Evolutionary conservation across 2,113 vertebrate species (phyloP).

Genomic region (Chaetodon trifascialis): DNA sequence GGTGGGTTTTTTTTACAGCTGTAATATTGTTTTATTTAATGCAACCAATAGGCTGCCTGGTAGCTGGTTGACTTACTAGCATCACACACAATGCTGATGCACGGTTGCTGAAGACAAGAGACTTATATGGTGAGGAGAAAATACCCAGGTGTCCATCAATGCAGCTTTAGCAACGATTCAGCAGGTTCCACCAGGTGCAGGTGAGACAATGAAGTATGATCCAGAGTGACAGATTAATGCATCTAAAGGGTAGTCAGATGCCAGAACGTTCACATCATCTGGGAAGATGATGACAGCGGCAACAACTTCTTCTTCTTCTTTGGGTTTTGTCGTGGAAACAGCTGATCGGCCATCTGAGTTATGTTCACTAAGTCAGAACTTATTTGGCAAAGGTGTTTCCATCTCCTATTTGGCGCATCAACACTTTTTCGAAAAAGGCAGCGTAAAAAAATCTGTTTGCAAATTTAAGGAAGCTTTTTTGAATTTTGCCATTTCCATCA

Average conservation of each 20-base stretch:
- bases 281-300: no score
- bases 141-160: not conserved
- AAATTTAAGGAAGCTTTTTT: no score
- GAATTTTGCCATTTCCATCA: no score
- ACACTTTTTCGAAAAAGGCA: no score
- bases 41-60: not conserved
- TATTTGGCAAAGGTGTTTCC: no score
- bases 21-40: conserved; percentile 53
- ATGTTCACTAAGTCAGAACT: no score
- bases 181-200: not conserved
- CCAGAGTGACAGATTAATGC: not conserved
- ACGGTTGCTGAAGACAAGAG: conserved; percentile 4
- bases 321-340: no score
- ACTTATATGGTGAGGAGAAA: not conserved
- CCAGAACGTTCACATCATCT: not conserved
- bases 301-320: no score
- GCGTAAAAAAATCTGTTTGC: no score
- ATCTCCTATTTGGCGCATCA: no score
- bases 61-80: conserved; percentile 19
- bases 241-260: not conserved
- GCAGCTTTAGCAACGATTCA: not conserved
- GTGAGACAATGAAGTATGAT: no score
- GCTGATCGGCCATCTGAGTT: no score
- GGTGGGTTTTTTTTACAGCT: conserved; percentile 4
- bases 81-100: not conserved